Conservation (phyloP, 1,140 invertebrate species). For the Plectus sambesii region DNA sequence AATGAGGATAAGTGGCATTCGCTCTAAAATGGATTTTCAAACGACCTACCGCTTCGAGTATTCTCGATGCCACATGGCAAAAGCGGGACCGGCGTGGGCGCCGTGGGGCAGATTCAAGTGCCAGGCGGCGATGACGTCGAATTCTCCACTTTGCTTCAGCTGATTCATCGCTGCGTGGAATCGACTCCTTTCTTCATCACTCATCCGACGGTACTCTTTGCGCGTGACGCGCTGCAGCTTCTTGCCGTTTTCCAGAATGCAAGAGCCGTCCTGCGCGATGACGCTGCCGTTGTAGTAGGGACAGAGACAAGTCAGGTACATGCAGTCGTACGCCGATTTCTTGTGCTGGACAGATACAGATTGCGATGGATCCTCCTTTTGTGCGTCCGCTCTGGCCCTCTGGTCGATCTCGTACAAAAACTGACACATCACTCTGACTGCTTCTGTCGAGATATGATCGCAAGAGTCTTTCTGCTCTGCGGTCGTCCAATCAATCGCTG, state of each 20-base stretch:
- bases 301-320: slow-evolving; percentile 36
- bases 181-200: slow-evolving; percentile 33
- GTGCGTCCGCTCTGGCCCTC: no score
- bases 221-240: slow-evolving; percentile 20
- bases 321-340: slow-evolving; percentile 29
- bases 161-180: slow-evolving; percentile 41
- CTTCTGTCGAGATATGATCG: no score
- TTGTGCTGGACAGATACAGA: no score
- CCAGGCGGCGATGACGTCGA: slow-evolving; percentile 26
- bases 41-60: slow-evolving; percentile 27
- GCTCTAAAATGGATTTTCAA: no score
- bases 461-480: no score
- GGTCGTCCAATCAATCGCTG: no score
- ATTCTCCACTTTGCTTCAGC: slow-evolving; percentile 37
- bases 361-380: no score
- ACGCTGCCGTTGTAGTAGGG: no score
- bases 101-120: slow-evolving; percentile 17
- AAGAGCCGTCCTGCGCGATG: slow-evolving; percentile 29
- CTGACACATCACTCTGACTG: no score
- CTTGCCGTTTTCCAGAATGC: slow-evolving; percentile 21
- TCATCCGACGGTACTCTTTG: slow-evolving; percentile 45
- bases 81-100: slow-evolving; percentile 28
- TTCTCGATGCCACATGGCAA: slow-evolving; percentile 26
- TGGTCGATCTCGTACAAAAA: no score
- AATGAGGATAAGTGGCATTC: no score